These are phyloP conservation scores for Aplysina aerophoba DNA, from an alignment of 37 sponge, comb jelly and placozoan species.

Conservation along the genomic window DNA sequence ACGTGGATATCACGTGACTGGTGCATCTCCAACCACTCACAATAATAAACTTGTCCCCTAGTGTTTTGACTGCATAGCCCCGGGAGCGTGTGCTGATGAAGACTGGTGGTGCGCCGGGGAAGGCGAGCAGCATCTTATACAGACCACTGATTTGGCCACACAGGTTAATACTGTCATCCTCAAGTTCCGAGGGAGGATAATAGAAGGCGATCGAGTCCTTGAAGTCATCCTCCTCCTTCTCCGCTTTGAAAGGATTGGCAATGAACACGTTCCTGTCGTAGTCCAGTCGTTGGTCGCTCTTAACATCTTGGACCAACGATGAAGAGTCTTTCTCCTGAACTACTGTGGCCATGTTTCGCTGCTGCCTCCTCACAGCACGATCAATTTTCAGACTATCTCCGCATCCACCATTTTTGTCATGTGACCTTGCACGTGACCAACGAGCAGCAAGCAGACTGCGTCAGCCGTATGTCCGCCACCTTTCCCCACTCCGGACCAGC, in stretches of 20 bases:
- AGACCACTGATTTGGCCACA: slow-evolving; percentile 22
- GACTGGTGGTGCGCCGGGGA: not conserved
- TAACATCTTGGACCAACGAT: too few relatives aligned
- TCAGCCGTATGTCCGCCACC: too few relatives aligned
- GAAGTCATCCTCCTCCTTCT: slow-evolving; percentile 17
- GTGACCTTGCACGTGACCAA: too few relatives aligned
- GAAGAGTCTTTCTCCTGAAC: too few relatives aligned
- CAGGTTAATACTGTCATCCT: not conserved
- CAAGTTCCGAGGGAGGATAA: not conserved
- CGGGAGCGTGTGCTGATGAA: not conserved
- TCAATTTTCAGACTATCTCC: too few relatives aligned
- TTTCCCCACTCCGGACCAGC: too few relatives aligned
- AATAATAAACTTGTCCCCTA: slow-evolving; percentile 2
- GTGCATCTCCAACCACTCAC: not conserved
- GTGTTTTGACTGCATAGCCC: not conserved
- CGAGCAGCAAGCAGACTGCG: too few relatives aligned
- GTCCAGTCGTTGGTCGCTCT: too few relatives aligned
- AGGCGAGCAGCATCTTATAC: slow-evolving; percentile 4
- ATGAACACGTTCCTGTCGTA: slow-evolving; percentile 19
- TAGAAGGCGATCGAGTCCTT: slow-evolving; percentile 22
- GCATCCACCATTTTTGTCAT: too few relatives aligned
- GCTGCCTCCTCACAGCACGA: too few relatives aligned
- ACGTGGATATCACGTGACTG: too few relatives aligned
- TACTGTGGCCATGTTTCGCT: too few relatives aligned
- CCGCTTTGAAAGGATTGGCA: slow-evolving; percentile 17